Conservation (phyloP, 1,140 invertebrate genomes). For the Polyergus mexicanus region DNA sequence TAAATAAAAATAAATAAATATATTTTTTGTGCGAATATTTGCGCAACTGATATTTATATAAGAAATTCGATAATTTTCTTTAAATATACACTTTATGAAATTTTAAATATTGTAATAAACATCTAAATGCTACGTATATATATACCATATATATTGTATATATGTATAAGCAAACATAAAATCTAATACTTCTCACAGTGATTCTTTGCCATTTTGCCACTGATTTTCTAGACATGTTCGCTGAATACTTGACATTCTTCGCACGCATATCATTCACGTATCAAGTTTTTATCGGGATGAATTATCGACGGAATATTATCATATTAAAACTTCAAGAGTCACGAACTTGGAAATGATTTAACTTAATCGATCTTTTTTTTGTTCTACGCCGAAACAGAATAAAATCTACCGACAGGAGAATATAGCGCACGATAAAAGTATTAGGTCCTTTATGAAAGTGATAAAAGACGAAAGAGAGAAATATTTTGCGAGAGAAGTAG, state of each 20-base stretch:
- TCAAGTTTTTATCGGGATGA: background rate
- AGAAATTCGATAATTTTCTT: background rate
- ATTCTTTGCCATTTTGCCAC: background rate
- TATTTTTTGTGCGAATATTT: background rate
- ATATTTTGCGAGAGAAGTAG: background rate
- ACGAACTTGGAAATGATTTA: background rate
- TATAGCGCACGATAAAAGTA: slow-evolving; percentile 7
- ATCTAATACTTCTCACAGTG: background rate
- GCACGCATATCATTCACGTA: slow-evolving; percentile 8
- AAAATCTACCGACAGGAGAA: background rate
- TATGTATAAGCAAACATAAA: background rate
- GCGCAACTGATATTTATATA: background rate
- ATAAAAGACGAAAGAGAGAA: background rate
- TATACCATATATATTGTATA: no score
- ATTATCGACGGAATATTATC: slow-evolving; percentile 9
- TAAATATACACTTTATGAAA: background rate
- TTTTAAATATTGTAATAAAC: background rate
- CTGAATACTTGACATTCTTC: background rate
- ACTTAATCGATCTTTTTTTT: background rate
- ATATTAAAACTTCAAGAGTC: background rate
- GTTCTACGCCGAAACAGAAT: background rate
- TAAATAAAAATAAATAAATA: no score
- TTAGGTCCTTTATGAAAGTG: background rate
- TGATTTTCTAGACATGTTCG: background rate
- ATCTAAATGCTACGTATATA: background rate